A percentile compares a stretch with the other conserved stretches of the same genome.
Evolutionary conservation across 2,888 invertebrate species (phyloP).

Genomic region (Ceramica pisi): DNA sequence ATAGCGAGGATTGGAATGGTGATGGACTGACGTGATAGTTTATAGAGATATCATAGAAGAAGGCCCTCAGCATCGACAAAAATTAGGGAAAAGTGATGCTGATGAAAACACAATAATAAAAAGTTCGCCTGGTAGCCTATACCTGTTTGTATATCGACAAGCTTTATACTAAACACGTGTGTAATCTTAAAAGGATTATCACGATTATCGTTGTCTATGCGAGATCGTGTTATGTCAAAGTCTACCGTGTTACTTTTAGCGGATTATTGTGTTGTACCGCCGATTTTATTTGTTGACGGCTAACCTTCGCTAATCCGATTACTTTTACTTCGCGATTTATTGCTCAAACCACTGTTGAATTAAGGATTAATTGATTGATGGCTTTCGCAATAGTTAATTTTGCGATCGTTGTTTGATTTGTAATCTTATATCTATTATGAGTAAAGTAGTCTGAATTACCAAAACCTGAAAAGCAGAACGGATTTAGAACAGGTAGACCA

Average conservation of each 20-base stretch:
- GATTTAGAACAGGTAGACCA: not conserved
- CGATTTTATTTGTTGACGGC: conserved; percentile 39
- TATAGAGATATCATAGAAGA: not conserved
- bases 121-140: not conserved
- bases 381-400: conserved; percentile 21
- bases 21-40: not conserved
- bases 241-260: conserved; percentile 16
- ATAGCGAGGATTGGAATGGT: no score
- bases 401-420: conserved; percentile 13
- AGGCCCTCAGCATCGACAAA: no score
- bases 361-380: conserved; percentile 37
- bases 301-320: conserved; percentile 47
- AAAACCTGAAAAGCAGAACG: not conserved
- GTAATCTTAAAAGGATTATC: conserved; percentile 42
- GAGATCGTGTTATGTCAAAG: conserved; percentile 32
- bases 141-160: conserved; percentile 4
- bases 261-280: conserved; percentile 35
- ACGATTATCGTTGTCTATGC: conserved; percentile 31
- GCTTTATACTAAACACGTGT: conserved; percentile 35
- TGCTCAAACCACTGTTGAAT: conserved; percentile 45
- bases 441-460: not conserved
- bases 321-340: conserved; percentile 51
- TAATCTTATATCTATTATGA: not conserved
- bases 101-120: not conserved
- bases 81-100: not conserved